Evolutionary conservation across 2,113 vertebrate species (phyloP).

Genomic region (Myocastor coypus): DNA sequence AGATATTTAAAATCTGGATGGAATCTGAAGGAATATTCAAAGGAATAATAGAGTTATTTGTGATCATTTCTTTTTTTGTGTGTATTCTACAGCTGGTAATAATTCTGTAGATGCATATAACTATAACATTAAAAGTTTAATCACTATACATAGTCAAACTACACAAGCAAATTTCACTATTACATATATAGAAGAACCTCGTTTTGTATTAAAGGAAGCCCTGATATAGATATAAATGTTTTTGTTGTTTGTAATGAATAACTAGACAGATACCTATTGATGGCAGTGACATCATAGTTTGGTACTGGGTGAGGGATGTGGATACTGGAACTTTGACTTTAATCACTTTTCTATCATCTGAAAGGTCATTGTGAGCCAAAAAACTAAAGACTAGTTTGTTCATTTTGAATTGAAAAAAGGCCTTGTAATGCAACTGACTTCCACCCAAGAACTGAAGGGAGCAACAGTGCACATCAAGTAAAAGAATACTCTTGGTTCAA

Average conservation of each 20-base stretch:
- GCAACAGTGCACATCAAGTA: neutral
- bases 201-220: neutral
- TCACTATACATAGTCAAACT: neutral
- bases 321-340: neutral
- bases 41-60: conserved; percentile 12
- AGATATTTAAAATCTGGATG: neutral
- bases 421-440: neutral
- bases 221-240: neutral
- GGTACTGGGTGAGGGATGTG: neutral
- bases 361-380: neutral
- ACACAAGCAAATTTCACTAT: neutral
- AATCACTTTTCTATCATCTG: neutral
- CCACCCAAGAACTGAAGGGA: neutral
- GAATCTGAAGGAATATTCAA: neutral
- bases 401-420: neutral
- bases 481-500: neutral
- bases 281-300: neutral
- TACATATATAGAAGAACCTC: neutral
- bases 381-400: neutral
- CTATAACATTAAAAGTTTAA: neutral
- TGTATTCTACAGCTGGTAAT: neutral
- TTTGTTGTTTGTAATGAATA: neutral
- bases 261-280: neutral
- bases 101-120: neutral
- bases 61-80: neutral